These are phyloP conservation scores for Zygothrica quintamaculata DNA, from an alignment of 2,888 invertebrate genomes.

Conservation along the genomic window DNA sequence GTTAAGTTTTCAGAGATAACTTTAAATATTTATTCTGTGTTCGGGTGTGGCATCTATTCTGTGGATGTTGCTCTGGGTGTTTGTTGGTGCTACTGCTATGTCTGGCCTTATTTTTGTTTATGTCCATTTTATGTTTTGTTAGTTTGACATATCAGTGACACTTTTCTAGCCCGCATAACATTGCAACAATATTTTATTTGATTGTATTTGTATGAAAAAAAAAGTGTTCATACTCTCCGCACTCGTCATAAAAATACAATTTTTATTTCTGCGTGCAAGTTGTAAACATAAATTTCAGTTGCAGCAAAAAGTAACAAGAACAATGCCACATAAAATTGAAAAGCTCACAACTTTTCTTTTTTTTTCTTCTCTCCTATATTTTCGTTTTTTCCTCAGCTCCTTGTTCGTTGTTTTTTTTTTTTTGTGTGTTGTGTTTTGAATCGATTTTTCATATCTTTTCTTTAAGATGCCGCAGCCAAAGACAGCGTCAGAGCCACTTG, in stretches of 20 bases:
- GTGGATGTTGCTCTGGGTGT: conserved; percentile 14
- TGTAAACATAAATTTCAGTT: conserved; percentile 72
- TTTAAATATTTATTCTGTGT: conserved; percentile 68
- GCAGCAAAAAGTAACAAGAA: conserved; percentile 35
- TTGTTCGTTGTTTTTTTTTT: neutral
- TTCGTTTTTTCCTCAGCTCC: neutral
- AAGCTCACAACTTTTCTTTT: conserved; percentile 56
- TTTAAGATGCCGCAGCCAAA: conserved; percentile 21
- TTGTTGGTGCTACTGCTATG: conserved; percentile 8
- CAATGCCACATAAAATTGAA: conserved; percentile 69
- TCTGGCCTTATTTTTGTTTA: conserved; percentile 58
- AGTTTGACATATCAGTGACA: conserved; percentile 82
- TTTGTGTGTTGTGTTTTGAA: conserved; percentile 21
- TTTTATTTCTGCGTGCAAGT: conserved; percentile 69
- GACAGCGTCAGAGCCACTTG: conserved; percentile 20
- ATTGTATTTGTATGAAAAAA: conserved; percentile 65
- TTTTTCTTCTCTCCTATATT: conserved; percentile 16
- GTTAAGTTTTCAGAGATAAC: conserved; percentile 74
- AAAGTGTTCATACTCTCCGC: conserved; percentile 42
- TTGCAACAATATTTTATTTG: conserved; percentile 75
- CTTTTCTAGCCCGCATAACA: conserved; percentile 54
- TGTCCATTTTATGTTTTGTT: conserved; percentile 72
- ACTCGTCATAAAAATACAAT: conserved; percentile 68
- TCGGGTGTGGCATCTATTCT: conserved; percentile 7
- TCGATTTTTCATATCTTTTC: conserved; percentile 65